Evolutionary conservation across 2,888 invertebrate species (phyloP), one percentile per base, ranked within the genome.

Genomic region (Lasioglossum malachurum): DNA sequence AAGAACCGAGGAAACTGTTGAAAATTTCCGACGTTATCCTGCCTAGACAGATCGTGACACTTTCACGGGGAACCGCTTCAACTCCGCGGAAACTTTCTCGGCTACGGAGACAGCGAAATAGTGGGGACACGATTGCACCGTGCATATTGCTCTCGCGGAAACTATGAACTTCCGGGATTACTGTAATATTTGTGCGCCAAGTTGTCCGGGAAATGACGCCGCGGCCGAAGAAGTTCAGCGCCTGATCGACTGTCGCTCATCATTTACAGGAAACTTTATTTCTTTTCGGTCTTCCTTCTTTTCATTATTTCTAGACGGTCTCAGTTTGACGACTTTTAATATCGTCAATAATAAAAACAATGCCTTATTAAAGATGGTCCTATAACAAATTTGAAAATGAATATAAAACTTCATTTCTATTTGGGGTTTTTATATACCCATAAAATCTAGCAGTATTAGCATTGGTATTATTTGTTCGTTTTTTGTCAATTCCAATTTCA

Each of bases 161-260:
- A 71, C 41, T 46, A 35, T 44, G 38, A 83, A 75, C 60, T 78
- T 83, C 27, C 46, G 19, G 49, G 10, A 73, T 41, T 72, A 49
- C 35, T 53, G 53, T 72, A 78, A 76, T 84, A 84, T 83, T 87
- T 78, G 60, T 53, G 38, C 19, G 46, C 14, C 64, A 49, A 74
- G 77, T 75, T 44, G 69, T 27, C 60, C 14, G 8, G 38, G 16
- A 38, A 31, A 67, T 67, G 57, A 71, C 41, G 64, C 19, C 16
- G 19, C 16, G 19, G 64, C 16, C 31, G 19, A 8, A 31, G n/a
- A 23, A n/a, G 27, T 16, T 12, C 44, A 72, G 16, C 41, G 27
- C 3, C 16, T 19, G 27, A 72, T 57, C 38, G 38, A n/a, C 71
- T 71, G n/a, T 41, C 31, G 19, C 8, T 27, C 31, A 7, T 35